Base-by-base conservation (phyloP, 2,888 invertebrate species). In the Latrodectus hesperus region DNA sequence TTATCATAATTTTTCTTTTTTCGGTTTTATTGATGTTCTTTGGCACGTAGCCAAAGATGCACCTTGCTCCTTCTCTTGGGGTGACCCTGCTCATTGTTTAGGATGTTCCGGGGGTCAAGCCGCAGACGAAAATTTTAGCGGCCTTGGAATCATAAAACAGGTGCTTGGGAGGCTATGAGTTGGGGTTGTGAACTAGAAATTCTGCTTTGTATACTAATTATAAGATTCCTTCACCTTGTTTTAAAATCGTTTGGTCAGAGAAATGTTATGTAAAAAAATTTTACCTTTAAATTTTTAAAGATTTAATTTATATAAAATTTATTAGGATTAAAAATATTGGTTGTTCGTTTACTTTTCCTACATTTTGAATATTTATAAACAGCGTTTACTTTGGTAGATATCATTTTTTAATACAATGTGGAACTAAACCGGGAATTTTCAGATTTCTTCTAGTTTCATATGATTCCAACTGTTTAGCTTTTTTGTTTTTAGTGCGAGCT, bases 131-230 rank as follows among this genome's bases (percentile, higher is more conserved):
- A 38, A n/a, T 75, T 78, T 38, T 38, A 72, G 60, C 75, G 71
- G 68, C 75, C 80, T 75, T 80, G 79, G 52, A 64, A 26, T 52
- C 26, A 53, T 71, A 74, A 22, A 85, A 85, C 85, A 85, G 85
- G 85, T 85, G 85, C 85, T 67, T 14, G 83, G 70, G 85, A 85
- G 85, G 85, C 85, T 85, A 75, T 70, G 26, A n/a, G 68, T 75
- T 76, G 83, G 85, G 85, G 79, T 16, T n/a, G 53, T 14, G 71
- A 72, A 81, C 10, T n/a, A 53, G 38, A 6, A 38, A 38, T 38
- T 38, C 38, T 4, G 38, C 38, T 38, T 38, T 38, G 6, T 38
- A 38, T 38, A 38, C 38, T 38, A 38, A 38, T 38, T 4, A 60
- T 60, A 16, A 4, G 60, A 60, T 0, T 60, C 60, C 60, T 0